Evolutionary conservation across 2,113 vertebrate species (phyloP).

Genomic region (Coturnix japonica): DNA sequence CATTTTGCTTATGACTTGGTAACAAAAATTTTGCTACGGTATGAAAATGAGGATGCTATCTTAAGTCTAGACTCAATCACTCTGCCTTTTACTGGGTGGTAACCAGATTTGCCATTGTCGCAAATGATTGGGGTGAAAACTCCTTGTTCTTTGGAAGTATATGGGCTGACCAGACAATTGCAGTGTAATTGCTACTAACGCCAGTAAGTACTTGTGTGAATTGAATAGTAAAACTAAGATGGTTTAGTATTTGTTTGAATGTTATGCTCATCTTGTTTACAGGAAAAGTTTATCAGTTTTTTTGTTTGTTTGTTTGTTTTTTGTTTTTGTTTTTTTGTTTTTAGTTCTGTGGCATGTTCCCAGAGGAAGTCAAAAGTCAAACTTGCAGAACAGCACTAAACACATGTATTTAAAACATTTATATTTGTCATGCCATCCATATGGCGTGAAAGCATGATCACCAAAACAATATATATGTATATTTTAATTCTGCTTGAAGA

Average conservation of each 20-base stretch:
- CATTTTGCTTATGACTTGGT: constrained; percentile 5
- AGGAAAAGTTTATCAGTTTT: neutral
- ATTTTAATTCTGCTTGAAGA: neutral
- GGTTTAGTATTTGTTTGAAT: neutral
- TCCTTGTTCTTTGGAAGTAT: neutral
- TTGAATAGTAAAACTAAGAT: neutral
- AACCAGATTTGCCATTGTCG: neutral
- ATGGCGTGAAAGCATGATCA: neutral
- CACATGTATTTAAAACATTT: constrained; percentile 27
- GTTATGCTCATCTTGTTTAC: neutral
- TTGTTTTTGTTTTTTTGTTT: neutral
- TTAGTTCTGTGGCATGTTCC: neutral
- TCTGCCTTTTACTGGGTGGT: neutral
- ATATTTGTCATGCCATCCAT: neutral
- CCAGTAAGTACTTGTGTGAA: neutral
- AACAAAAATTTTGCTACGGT: neutral
- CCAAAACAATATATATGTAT: neutral
- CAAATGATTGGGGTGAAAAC: neutral
- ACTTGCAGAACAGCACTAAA: constrained; percentile 45
- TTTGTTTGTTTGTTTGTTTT: neutral
- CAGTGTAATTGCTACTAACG: neutral
- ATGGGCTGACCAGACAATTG: neutral
- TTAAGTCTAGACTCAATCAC: neutral
- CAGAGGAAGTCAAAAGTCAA: neutral
- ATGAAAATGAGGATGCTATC: neutral